Conservation (phyloP, 2,797 vertebrate species). For the Paedocypris micromegethes region DNA sequence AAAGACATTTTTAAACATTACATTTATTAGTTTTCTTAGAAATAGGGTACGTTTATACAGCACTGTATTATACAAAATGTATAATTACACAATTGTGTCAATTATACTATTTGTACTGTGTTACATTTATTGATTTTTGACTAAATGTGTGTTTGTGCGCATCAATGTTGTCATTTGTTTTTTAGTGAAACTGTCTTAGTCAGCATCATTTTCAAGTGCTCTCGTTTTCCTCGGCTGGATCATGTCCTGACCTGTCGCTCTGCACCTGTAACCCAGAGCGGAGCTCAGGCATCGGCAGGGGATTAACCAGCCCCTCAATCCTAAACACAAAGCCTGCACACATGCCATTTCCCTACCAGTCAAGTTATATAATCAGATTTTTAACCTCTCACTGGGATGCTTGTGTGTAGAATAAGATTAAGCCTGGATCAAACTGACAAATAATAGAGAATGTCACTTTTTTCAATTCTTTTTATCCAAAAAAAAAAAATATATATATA, state of each 20-base stretch:
- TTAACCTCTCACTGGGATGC: constrained; percentile 4
- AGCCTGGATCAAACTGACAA: constrained; percentile 24
- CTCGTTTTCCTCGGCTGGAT: not conserved
- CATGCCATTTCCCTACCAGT: constrained; percentile 20
- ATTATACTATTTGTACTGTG: no score
- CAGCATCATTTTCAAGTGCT: not conserved
- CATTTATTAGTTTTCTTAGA: no score
- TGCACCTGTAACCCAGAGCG: constrained; percentile 19
- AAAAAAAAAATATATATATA: no score
- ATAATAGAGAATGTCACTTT: constrained; percentile 22
- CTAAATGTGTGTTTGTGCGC: no score
- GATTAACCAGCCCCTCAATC: constrained; percentile 31
- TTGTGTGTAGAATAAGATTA: constrained; percentile 25
- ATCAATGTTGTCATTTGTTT: not conserved
- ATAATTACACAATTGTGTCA: no score
- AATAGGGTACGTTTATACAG: no score
- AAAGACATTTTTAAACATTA: no score
- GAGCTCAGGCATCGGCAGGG: constrained; percentile 3
- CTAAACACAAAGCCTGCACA: constrained; percentile 35
- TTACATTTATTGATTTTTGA: no score
- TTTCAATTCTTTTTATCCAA: not conserved
- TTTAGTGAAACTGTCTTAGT: not conserved
- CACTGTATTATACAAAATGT: no score
- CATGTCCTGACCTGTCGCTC: constrained; percentile 20
- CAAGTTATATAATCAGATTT: constrained; percentile 47